phyloP scores from a whole-genome alignment of 2,888 invertebrate genomes.

The Empis livida region DNA sequence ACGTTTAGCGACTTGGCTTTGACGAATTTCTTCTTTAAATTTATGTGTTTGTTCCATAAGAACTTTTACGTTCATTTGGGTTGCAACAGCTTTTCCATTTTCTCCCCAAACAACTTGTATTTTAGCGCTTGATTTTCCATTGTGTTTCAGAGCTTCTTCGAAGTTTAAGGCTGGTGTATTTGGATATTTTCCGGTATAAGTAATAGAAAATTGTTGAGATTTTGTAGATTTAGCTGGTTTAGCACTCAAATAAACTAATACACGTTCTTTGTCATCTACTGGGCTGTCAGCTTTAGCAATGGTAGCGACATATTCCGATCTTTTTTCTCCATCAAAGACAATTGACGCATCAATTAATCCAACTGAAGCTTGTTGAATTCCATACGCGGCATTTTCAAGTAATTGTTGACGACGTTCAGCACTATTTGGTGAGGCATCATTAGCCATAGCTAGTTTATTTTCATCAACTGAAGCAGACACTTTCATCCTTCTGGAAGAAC shows the following conservation, averaged over 20 bases:
- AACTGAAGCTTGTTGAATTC: slow-evolving; percentile 32
- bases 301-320: slow-evolving; percentile 43
- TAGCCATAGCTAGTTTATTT: slow-evolving; percentile 12
- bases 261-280: slow-evolving; percentile 42
- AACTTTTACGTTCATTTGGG: slow-evolving; percentile 36
- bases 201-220: slow-evolving; percentile 36
- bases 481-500: neutral
- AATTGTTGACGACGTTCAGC: slow-evolving; percentile 40
- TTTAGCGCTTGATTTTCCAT: slow-evolving; percentile 39
- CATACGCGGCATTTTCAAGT: slow-evolving; percentile 40
- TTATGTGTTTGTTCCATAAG: slow-evolving; percentile 39
- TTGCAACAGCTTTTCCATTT: slow-evolving; percentile 26
- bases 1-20: slow-evolving; percentile 36
- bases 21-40: slow-evolving; percentile 38
- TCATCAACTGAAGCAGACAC: slow-evolving; percentile 10
- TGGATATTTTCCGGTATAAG: slow-evolving; percentile 26
- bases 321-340: slow-evolving; percentile 41
- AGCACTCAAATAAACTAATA: slow-evolving; percentile 35
- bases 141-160: slow-evolving; percentile 40
- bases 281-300: slow-evolving; percentile 44
- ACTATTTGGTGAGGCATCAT: slow-evolving; percentile 36
- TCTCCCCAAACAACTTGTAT: slow-evolving; percentile 41
- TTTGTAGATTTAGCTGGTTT: slow-evolving; percentile 3
- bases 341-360: slow-evolving; percentile 38
- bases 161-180: slow-evolving; percentile 42